These are phyloP conservation scores for Schrankia costaestrigalis DNA, from an alignment of 2,888 invertebrate genomes.

Conservation along the genomic window DNA sequence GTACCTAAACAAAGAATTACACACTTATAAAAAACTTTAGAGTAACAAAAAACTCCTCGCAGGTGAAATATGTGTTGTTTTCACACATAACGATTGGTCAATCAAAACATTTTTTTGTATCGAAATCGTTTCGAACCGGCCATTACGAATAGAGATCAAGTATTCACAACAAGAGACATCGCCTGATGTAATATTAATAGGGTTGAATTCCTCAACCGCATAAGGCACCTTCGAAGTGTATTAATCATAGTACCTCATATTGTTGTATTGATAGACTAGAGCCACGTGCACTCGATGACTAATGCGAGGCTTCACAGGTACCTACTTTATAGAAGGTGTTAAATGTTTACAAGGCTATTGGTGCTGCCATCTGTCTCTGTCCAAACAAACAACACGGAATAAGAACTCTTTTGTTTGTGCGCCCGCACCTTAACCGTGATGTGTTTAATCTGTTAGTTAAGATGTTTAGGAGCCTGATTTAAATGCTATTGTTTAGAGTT, in stretches of 20 bases:
- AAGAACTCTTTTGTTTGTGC: conserved; percentile 24
- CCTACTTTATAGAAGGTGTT: conserved; percentile 47
- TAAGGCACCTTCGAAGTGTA: conserved; percentile 40
- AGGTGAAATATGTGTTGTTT: conserved; percentile 43
- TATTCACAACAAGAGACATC: conserved; percentile 43
- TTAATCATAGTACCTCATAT: conserved; percentile 58
- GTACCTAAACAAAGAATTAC: too few relatives aligned
- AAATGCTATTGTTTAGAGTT: background rate
- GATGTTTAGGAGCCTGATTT: background rate
- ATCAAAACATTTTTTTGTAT: conserved; percentile 51
- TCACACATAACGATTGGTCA: conserved; percentile 40
- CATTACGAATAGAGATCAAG: conserved; percentile 38
- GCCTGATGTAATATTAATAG: conserved; percentile 72
- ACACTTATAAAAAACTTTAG: too few relatives aligned
- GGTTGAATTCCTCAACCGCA: conserved; percentile 50
- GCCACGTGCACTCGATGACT: conserved; percentile 25
- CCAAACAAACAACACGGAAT: conserved; percentile 39
- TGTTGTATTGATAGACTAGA: conserved; percentile 24
- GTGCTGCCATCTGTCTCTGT: conserved; percentile 57
- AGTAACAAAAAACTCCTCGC: too few relatives aligned
- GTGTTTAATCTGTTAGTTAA: conserved; percentile 1
- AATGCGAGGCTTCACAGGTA: conserved; percentile 29
- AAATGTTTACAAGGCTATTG: conserved; percentile 61
- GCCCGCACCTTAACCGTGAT: conserved; percentile 1
- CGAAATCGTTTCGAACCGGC: conserved; percentile 15